Evolutionary conservation across 1,140 invertebrate species (phyloP).

Genomic region (Tenebrio molitor): DNA sequence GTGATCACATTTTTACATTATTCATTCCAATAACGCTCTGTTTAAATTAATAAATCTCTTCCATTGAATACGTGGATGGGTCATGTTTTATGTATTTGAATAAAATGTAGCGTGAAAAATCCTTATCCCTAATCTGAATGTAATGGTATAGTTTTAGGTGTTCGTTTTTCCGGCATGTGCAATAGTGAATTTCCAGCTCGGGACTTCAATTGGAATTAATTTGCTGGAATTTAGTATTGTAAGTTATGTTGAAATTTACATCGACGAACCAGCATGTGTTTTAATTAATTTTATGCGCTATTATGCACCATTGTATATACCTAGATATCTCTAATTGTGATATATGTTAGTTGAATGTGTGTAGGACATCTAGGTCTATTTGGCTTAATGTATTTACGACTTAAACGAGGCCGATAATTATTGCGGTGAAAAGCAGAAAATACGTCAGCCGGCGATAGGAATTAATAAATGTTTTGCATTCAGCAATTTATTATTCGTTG

Average conservation of each 20-base stretch:
- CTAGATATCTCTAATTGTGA: conserved; percentile 12
- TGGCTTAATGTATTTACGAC: conserved; percentile 31
- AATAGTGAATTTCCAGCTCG: too few species aligned
- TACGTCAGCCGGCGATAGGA: not conserved
- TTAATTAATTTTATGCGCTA: conserved; percentile 38
- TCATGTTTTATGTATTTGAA: too few species aligned
- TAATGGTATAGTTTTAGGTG: too few species aligned
- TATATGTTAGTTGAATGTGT: conserved; percentile 21
- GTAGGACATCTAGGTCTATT: conserved; percentile 29
- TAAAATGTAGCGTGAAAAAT: too few species aligned
- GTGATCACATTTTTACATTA: too few species aligned
- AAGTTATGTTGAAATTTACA: conserved; percentile 10
- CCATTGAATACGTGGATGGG: too few species aligned
- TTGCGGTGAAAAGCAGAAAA: not conserved
- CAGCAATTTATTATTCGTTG: not conserved
- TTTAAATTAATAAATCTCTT: too few species aligned
- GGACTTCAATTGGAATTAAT: too few species aligned
- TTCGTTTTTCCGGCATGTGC: too few species aligned
- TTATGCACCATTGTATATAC: conserved; percentile 9
- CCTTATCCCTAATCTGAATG: too few species aligned
- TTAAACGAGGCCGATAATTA: not conserved
- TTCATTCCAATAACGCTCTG: too few species aligned
- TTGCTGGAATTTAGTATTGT: not conserved
- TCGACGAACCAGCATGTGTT: conserved; percentile 23
- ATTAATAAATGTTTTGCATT: not conserved